Conservation (phyloP, 2,888 invertebrate genomes). For the Platerodrilus igneus region DNA sequence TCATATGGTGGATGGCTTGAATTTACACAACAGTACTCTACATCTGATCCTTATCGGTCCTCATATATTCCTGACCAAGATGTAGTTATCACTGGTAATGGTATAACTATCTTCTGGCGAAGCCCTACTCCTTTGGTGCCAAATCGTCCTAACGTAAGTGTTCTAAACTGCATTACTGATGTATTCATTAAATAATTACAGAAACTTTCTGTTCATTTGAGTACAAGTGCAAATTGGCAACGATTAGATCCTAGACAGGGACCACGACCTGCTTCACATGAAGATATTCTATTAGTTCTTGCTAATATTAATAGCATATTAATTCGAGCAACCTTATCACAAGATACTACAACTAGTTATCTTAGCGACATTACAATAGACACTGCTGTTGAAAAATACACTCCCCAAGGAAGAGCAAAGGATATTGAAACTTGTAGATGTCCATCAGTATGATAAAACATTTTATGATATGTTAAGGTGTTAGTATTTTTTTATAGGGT, state of each 20-base stretch:
- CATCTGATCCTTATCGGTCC: slow-evolving; percentile 52
- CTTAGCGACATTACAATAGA: slow-evolving; percentile 86
- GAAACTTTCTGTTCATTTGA: slow-evolving; percentile 61
- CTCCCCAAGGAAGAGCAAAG: slow-evolving; percentile 60
- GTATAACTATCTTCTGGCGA: slow-evolving; percentile 71
- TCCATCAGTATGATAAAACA: slow-evolving; percentile 55
- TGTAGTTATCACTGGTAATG: slow-evolving; percentile 76
- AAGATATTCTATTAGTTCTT: slow-evolving; percentile 80
- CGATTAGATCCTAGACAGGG: slow-evolving; percentile 52
- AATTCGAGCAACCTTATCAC: slow-evolving; percentile 72
- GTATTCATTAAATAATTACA: slow-evolving; percentile 33
- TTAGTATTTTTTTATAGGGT: slow-evolving; percentile 39
- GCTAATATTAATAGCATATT: slow-evolving; percentile 77
- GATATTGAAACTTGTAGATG: slow-evolving; percentile 85
- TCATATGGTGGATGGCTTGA: slow-evolving; percentile 84
- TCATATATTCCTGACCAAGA: slow-evolving; percentile 65
- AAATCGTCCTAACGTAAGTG: slow-evolving; percentile 57
- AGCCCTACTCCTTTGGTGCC: slow-evolving; percentile 57
- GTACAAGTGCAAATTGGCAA: slow-evolving; percentile 62
- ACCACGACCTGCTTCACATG: slow-evolving; percentile 61
- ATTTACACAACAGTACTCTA: slow-evolving; percentile 68
- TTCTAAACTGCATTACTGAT: background rate
- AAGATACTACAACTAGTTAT: slow-evolving; percentile 59
- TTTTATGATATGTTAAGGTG: background rate
- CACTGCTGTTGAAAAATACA: slow-evolving; percentile 66